These are phyloP conservation scores for Strigamia maritima DNA, from an alignment of 2,888 invertebrate species.

Conservation along the genomic window DNA sequence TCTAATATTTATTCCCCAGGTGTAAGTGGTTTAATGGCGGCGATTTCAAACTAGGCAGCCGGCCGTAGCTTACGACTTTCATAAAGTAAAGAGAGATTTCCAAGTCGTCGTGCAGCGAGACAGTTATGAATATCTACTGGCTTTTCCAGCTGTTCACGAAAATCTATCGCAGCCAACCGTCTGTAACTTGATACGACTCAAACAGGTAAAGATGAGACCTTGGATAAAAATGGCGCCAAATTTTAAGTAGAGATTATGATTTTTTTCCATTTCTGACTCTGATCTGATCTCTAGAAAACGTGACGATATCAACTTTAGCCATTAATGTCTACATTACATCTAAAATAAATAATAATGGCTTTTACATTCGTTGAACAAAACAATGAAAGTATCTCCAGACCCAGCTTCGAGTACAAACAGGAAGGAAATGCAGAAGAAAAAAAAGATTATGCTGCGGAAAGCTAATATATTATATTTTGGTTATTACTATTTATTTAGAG, in stretches of 20 bases:
- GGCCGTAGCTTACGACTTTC: conserved; percentile 29
- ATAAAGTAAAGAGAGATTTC: conserved; percentile 29
- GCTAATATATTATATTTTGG: too few relatives aligned
- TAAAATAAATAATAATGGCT: neutral
- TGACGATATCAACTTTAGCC: neutral
- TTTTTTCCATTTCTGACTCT: neutral
- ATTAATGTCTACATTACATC: neutral
- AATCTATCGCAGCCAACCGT: conserved; percentile 21
- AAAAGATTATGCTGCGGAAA: neutral
- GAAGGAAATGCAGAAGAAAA: neutral
- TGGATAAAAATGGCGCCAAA: conserved; percentile 21
- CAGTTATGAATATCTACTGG: conserved; percentile 29
- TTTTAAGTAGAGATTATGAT: neutral
- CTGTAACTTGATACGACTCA: conserved; percentile 3
- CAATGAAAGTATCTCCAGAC: neutral
- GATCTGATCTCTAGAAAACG: neutral
- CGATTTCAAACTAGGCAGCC: conserved; percentile 24
- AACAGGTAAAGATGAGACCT: conserved; percentile 10
- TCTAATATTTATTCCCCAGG: conserved; percentile 27
- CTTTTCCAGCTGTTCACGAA: conserved; percentile 27
- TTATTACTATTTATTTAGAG: neutral
- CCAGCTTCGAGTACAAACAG: neutral
- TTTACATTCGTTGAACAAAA: neutral
- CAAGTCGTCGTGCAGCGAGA: conserved; percentile 27
- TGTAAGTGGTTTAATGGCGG: conserved; percentile 29